Conservation (phyloP, 2,797 vertebrate genomes). For the Paedocypris micromegethes region DNA sequence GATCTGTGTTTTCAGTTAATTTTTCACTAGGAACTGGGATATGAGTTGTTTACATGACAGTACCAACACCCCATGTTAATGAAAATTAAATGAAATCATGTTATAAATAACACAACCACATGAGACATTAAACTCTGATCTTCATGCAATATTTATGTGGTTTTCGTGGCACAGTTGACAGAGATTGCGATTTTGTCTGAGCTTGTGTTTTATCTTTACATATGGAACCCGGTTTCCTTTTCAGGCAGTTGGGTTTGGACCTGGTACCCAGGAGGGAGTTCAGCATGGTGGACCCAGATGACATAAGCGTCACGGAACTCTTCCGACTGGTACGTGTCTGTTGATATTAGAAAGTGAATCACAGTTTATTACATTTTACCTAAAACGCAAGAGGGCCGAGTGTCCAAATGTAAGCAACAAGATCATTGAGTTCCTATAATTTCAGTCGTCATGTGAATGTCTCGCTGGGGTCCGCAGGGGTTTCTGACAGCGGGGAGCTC, state of each 20-base stretch:
- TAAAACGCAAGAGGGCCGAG: no score
- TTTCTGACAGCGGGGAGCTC: slow-evolving; percentile 16
- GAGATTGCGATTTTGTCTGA: not conserved
- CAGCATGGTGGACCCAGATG: slow-evolving; percentile 96
- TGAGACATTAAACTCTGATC: no score
- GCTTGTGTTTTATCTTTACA: slow-evolving; percentile 26
- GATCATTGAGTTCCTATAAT: slow-evolving; percentile 13
- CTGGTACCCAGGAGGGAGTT: slow-evolving; percentile 94
- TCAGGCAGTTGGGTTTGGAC: slow-evolving; percentile 88
- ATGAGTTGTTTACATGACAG: no score
- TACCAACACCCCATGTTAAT: no score
- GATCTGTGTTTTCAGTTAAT: no score
- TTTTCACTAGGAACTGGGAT: no score
- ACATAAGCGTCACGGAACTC: slow-evolving; percentile 93
- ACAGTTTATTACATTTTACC: no score
- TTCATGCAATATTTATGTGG: no score
- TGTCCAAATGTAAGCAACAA: not conserved
- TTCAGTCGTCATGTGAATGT: slow-evolving; percentile 13
- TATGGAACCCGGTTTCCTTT: slow-evolving; percentile 37
- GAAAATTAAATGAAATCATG: no score
- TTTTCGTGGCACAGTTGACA: no score
- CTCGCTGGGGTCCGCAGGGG: not conserved
- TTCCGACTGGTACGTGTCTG: slow-evolving; percentile 82
- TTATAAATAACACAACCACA: no score
- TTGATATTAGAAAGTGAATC: no score